phyloP scores from a whole-genome alignment of 1,140 invertebrate species.

The Leguminivora glycinivorella region DNA sequence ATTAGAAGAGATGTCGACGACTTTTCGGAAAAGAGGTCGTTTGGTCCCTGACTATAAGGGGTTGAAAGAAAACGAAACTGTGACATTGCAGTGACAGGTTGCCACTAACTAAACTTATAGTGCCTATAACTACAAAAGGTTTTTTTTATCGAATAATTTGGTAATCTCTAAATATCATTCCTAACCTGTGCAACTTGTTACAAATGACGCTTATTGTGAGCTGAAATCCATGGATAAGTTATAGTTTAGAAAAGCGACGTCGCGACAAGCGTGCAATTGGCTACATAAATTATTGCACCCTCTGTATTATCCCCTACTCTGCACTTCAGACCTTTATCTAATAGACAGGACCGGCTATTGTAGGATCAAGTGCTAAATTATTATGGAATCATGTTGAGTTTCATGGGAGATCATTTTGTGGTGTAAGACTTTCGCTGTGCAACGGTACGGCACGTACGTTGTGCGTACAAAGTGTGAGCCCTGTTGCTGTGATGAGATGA shows the following conservation, averaged over 20 bases:
- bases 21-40: too few relatives aligned
- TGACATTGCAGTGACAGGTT: too few relatives aligned
- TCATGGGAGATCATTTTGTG: conserved; percentile 48
- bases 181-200: conserved; percentile 13
- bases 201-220: conserved; percentile 33
- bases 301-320: conserved; percentile 40
- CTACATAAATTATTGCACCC: conserved; percentile 42
- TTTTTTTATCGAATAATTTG: not conserved
- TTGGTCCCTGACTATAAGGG: too few relatives aligned
- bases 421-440: conserved; percentile 42
- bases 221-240: conserved; percentile 41
- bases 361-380: conserved; percentile 65
- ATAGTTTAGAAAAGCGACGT: conserved; percentile 36
- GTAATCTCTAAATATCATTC: not conserved
- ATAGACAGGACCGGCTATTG: conserved; percentile 54
- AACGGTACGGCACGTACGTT: not conserved
- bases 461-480: not conserved
- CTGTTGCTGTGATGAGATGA: not conserved
- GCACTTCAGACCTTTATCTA: conserved; percentile 52
- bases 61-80: too few relatives aligned
- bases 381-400: conserved; percentile 58
- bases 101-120: not conserved
- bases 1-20: too few relatives aligned
- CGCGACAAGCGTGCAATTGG: conserved; percentile 38
- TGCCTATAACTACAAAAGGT: not conserved